These are phyloP conservation scores for Drosophila pandora DNA, from an alignment of 1,140 invertebrate genomes.

Conservation along the genomic window DNA sequence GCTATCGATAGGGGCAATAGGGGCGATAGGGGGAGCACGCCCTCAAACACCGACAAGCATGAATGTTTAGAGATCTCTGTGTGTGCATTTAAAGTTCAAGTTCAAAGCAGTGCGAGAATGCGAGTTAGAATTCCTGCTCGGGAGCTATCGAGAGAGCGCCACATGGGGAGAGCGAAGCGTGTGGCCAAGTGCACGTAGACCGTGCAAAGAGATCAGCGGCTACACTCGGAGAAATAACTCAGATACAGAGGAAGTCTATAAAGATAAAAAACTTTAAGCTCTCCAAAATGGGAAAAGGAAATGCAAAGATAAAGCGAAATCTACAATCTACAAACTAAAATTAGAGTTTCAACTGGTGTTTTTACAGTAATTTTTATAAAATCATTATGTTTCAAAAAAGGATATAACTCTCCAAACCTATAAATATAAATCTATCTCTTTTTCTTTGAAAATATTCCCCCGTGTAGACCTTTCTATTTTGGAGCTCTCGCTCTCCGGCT, in stretches of 20 bases:
- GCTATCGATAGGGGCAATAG: slow-evolving; percentile 23
- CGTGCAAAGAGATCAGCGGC: slow-evolving; percentile 29
- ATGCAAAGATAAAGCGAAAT: too few species aligned
- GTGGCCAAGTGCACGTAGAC: slow-evolving; percentile 68
- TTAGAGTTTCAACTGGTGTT: too few species aligned
- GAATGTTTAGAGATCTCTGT: slow-evolving; percentile 25
- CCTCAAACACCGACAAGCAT: slow-evolving; percentile 45
- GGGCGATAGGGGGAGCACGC: slow-evolving; percentile 23
- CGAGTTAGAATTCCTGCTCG: slow-evolving; percentile 62
- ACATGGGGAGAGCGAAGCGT: slow-evolving; percentile 10
- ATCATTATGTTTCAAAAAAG: too few species aligned
- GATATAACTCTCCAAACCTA: too few species aligned
- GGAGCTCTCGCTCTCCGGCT: slow-evolving; percentile 32
- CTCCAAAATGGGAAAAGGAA: too few species aligned
- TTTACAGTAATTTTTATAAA: too few species aligned
- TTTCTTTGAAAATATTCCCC: background rate
- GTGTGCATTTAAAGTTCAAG: slow-evolving; percentile 79
- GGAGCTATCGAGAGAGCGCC: slow-evolving; percentile 12
- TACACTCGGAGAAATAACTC: slow-evolving; percentile 5
- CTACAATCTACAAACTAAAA: too few species aligned
- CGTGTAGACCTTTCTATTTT: slow-evolving; percentile 65
- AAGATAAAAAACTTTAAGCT: background rate
- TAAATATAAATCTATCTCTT: too few species aligned
- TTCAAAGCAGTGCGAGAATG: slow-evolving; percentile 65
- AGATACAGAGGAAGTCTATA: background rate